phyloP scores from a whole-genome alignment of 2,113 vertebrate species.

The Burhinus oedicnemus region DNA sequence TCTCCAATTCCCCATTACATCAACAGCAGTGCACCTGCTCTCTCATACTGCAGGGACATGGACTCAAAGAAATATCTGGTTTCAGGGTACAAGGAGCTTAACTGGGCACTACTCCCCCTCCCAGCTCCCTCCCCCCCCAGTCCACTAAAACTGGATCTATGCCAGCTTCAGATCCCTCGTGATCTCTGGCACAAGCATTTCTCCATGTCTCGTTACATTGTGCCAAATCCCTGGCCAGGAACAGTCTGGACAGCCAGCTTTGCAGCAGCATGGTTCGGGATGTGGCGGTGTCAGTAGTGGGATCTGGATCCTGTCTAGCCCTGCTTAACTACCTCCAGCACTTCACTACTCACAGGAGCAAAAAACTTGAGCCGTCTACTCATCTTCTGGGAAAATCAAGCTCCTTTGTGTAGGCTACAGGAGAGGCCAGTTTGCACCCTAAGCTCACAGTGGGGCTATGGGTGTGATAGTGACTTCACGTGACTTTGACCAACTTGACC shows the following conservation, averaged over 20 bases:
- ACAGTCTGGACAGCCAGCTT: background rate
- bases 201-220: accelerated
- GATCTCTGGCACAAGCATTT: background rate
- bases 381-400: background rate
- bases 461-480: background rate
- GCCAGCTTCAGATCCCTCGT: background rate
- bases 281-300: background rate
- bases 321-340: background rate
- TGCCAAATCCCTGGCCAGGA: background rate
- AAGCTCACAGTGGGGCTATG: background rate
- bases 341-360: background rate
- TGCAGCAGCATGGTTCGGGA: background rate
- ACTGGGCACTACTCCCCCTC: background rate
- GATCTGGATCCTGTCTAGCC: background rate
- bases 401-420: accelerated
- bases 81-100: background rate
- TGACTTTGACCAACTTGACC: background rate
- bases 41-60: background rate
- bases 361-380: background rate
- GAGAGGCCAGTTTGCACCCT: background rate
- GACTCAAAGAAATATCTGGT: constrained; percentile 6
- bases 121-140: background rate
- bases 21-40: constrained; percentile 49
- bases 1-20: background rate
- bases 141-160: background rate